phyloP scores from a whole-genome alignment of 2,113 vertebrate species.

The Vidua chalybeata region DNA sequence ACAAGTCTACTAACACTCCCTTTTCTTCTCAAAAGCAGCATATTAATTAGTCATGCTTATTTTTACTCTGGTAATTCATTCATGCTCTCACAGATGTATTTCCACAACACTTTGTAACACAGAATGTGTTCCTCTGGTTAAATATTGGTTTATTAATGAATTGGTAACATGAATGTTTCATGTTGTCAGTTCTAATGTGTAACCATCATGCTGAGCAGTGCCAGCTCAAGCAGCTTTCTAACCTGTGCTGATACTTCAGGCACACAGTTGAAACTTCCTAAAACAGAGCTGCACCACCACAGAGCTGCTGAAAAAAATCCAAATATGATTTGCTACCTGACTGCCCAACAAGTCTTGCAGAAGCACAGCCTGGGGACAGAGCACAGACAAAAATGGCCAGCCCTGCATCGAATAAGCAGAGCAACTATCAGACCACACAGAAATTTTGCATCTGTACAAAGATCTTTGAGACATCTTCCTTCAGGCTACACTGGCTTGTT shows the following conservation, averaged over 20 bases:
- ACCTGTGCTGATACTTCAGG: background rate
- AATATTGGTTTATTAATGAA: background rate
- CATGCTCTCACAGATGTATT: background rate
- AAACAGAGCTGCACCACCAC: background rate
- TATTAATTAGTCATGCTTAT: background rate
- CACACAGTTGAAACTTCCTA: background rate
- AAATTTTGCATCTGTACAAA: background rate
- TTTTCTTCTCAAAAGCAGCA: background rate
- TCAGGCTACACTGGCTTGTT: background rate
- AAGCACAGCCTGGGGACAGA: background rate
- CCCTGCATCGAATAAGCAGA: fast-evolving
- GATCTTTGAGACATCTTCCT: background rate
- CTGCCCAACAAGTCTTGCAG: background rate
- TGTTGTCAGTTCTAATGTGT: too few relatives aligned
- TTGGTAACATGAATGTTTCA: background rate
- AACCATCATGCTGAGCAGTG: background rate
- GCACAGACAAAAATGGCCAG: background rate
- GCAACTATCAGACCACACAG: background rate
- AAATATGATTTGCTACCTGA: fast-evolving
- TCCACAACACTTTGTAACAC: background rate
- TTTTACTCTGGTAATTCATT: background rate
- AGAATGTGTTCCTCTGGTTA: background rate
- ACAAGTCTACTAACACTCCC: background rate
- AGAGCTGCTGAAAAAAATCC: background rate
- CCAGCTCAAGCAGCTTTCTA: background rate